Evolutionary conservation across 2,113 vertebrate genomes (phyloP).

Genomic region (Ochotona princeps): DNA sequence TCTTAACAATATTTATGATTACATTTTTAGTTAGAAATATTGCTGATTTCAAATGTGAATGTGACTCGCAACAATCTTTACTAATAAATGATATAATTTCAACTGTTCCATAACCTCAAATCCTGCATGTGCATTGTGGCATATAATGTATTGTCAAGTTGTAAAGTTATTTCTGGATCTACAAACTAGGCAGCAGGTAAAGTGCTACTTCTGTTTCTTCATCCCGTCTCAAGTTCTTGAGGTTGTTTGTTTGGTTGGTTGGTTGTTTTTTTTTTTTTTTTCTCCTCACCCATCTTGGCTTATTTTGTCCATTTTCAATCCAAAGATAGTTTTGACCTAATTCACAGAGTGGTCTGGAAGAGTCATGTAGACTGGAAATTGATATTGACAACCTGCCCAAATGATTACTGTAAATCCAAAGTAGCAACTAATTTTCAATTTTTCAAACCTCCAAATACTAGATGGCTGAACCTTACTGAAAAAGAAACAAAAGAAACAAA

Average conservation of each 20-base stretch:
- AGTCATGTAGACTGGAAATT: constrained; percentile 64
- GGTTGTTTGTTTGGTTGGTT: background rate
- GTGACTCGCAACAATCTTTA: background rate
- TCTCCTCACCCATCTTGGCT: background rate
- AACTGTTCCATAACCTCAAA: background rate
- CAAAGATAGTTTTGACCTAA: constrained; percentile 66
- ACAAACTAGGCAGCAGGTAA: background rate
- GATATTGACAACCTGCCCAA: constrained; percentile 75
- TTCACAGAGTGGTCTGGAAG: constrained; percentile 33
- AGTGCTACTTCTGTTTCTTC: background rate
- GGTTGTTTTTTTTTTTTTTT: background rate
- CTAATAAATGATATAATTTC: background rate
- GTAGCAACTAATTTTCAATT: constrained; percentile 67
- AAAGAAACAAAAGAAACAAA: background rate
- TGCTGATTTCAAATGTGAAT: background rate
- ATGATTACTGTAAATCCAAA: constrained; percentile 78
- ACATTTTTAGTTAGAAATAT: background rate
- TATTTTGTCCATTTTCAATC: constrained; percentile 65
- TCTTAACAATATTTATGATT: background rate
- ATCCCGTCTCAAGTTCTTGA: background rate
- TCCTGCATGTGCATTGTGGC: background rate
- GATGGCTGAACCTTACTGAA: background rate
- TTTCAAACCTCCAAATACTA: constrained; percentile 68
- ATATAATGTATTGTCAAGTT: background rate
- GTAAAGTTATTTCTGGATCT: background rate